Conservation (phyloP, 2,113 vertebrate genomes). For the Varanus salvator region DNA sequence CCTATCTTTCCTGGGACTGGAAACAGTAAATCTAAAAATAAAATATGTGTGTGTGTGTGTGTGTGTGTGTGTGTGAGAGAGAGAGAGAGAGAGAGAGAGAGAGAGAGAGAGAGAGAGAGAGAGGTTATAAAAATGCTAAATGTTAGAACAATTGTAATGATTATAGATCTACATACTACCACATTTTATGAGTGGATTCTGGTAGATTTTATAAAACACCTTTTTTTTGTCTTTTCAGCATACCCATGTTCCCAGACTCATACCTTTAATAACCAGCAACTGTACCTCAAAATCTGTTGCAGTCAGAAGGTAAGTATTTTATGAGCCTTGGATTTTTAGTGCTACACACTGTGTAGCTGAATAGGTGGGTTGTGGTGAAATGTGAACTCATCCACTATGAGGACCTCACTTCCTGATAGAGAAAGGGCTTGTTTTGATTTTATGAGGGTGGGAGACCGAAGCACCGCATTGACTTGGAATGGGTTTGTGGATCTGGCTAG, state of each 20-base stretch:
- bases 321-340: background rate
- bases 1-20: background rate
- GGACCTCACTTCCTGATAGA: too few species aligned
- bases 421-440: too few species aligned
- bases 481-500: too few species aligned
- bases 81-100: too few species aligned
- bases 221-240: constrained; percentile 80
- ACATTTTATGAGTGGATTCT: background rate
- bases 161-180: background rate
- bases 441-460: too few species aligned
- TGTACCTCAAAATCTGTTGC: constrained; percentile 97
- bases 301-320: constrained; percentile 88
- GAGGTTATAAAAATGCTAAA: background rate
- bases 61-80: too few species aligned
- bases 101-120: too few species aligned
- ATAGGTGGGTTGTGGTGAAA: too few species aligned
- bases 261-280: constrained; percentile 97
- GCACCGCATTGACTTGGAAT: too few species aligned
- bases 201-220: background rate
- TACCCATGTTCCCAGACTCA: constrained; percentile 95
- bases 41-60: background rate
- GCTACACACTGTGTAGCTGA: background rate
- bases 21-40: background rate
- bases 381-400: too few species aligned
- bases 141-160: background rate